phyloP scores from a whole-genome alignment of 2,113 vertebrate genomes.

The Channa maculata region DNA sequence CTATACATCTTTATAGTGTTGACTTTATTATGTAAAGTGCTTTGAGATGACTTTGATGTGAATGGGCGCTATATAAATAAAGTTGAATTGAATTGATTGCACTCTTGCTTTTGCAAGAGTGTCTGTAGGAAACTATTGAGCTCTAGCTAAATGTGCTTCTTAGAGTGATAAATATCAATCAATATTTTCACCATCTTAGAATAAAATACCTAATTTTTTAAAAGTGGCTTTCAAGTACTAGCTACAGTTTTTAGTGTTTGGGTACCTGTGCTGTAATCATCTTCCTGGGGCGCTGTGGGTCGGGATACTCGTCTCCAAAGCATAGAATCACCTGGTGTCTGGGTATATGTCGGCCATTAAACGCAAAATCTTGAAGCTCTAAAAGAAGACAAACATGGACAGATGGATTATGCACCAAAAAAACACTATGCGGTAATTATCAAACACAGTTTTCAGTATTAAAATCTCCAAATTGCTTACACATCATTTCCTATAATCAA shows the following conservation, averaged over 20 bases:
- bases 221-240: background rate
- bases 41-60: no score
- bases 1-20: no score
- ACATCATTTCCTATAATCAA: constrained; percentile 14
- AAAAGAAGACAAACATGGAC: constrained; percentile 29
- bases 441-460: background rate
- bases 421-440: background rate
- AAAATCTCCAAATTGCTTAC: background rate
- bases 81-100: no score
- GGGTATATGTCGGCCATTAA: constrained; percentile 89
- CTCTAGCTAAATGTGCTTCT: no score
- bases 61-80: no score
- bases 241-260: background rate
- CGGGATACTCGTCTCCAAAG: constrained; percentile 96
- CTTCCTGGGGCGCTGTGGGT: constrained; percentile 92
- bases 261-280: constrained; percentile 95
- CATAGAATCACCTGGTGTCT: constrained; percentile 93
- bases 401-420: background rate
- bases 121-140: no score
- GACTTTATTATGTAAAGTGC: no score
- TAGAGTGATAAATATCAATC: no score
- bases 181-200: no score
- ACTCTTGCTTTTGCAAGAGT: no score
- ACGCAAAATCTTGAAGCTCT: constrained; percentile 93
- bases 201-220: no score